phyloP scores from a whole-genome alignment of 2,113 vertebrate species.

The Microcebus tavaratra region DNA sequence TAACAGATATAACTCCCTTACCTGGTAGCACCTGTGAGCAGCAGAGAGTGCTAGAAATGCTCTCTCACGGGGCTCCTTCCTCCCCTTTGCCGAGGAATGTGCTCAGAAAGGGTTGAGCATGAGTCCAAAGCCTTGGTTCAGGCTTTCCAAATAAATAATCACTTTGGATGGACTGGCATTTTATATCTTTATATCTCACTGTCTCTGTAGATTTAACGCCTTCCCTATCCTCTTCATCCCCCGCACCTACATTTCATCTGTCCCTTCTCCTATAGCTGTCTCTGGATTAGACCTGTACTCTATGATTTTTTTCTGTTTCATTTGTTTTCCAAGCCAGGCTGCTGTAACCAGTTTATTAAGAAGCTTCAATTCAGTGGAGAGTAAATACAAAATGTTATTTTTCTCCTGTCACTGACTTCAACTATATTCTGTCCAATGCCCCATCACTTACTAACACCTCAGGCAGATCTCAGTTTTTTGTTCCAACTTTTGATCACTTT shows the following conservation, averaged over 20 bases:
- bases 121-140: neutral
- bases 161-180: neutral
- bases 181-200: neutral
- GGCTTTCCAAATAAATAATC: neutral
- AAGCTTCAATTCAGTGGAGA: neutral
- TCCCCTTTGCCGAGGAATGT: neutral
- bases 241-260: neutral
- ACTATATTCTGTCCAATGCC: neutral
- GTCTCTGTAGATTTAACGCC: neutral
- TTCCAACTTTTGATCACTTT: neutral
- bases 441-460: neutral
- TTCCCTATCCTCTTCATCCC: fast-evolving
- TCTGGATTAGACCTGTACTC: neutral
- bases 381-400: slow-evolving; percentile 24
- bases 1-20: neutral
- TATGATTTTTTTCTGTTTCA: neutral
- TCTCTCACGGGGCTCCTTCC: neutral
- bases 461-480: neutral
- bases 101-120: neutral
- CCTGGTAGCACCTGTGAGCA: neutral
- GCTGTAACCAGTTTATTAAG: neutral
- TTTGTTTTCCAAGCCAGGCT: neutral
- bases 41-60: neutral
- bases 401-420: neutral
- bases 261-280: neutral